Conservation (phyloP, 2,888 invertebrate genomes). For the Drosophila lacicola region DNA sequence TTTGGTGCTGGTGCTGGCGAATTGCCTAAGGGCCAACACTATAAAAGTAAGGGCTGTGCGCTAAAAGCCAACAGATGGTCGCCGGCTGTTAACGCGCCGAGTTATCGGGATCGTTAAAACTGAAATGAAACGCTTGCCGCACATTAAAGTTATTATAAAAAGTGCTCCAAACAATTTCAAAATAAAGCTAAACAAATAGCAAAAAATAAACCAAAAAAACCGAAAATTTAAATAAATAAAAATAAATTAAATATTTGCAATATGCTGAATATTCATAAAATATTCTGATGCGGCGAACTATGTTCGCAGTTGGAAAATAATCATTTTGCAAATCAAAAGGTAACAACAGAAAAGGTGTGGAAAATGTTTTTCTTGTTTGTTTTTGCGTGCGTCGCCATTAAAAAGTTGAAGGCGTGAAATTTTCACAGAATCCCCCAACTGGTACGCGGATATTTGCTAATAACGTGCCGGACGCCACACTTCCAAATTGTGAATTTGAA, state of each 20-base stretch:
- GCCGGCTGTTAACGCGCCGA: slow-evolving; percentile 66
- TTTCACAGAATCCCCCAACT: slow-evolving; percentile 35
- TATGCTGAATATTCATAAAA: slow-evolving; percentile 32
- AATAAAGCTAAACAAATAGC: slow-evolving; percentile 5
- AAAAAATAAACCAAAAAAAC: slow-evolving; percentile 3
- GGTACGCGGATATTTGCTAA: slow-evolving; percentile 55
- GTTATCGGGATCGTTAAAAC: slow-evolving; percentile 65
- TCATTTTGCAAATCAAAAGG: slow-evolving; percentile 41
- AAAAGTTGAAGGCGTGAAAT: slow-evolving; percentile 64
- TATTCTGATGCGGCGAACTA: slow-evolving; percentile 22
- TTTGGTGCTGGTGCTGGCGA: slow-evolving; percentile 1
- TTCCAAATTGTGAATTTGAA: slow-evolving; percentile 35
- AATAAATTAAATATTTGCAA: slow-evolving; percentile 33
- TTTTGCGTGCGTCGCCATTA: slow-evolving; percentile 56
- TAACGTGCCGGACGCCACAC: slow-evolving; percentile 58
- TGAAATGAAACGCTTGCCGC: slow-evolving; percentile 32
- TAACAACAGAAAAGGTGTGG: slow-evolving; percentile 43
- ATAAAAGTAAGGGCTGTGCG: slow-evolving; percentile 60
- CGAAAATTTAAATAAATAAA: slow-evolving; percentile 21
- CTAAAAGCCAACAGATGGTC: slow-evolving; percentile 76
- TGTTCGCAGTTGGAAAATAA: slow-evolving; percentile 28
- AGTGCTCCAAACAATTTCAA: neutral
- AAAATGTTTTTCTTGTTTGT: slow-evolving; percentile 58
- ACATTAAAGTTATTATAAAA: slow-evolving; percentile 29
- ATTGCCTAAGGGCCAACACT: slow-evolving; percentile 34